Base-by-base conservation (phyloP, 2,797 vertebrate species). In the Sebastes kiyomatsui region DNA sequence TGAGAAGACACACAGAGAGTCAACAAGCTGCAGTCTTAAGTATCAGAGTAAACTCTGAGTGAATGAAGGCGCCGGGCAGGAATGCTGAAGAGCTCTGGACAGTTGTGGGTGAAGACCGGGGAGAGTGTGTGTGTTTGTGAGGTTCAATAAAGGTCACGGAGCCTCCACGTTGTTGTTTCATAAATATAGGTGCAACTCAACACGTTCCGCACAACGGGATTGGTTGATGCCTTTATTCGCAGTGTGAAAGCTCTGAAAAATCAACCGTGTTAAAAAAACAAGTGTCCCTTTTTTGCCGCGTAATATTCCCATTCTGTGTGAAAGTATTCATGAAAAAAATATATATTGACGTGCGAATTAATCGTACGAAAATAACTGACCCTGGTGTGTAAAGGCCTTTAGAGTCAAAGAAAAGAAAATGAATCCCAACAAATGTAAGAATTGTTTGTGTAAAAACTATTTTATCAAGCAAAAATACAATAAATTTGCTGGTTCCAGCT, bases 21-120 rank as follows among this genome's bases (percentile, higher is more conserved):
- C 78, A 86, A 80, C 75, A 80, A 13, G 54, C 64, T n/a, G n/a
- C 14, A 20, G 77, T 59, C 30, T 76, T 23, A 56, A 42, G 54
- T 38, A 71, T 71, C 71, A 55, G 18, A 54, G 69, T 65, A 55
- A 80, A 87, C 61, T 62, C 4, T 49, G 54, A 12, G 27, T 64
- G 28, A 22, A 68, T 11, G 33, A 66, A 75, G 38, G 56, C 2
- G 1, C 18, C 3, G 0, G 11, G 25, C n/a, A 67, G 52, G 62
- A 84, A 80, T 28, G 11, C 22, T 69, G n/a, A 73, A 42, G 32
- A 69, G 7, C 25, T 25, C 42, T 54, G 25, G 16, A 28, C 23
- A 23, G 49, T 58, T 8, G 28, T 46, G 16, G 5, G 22, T 49
- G 13, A 25, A 4, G 32, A 30, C 13, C 6, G 54, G 42, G 10